Evolutionary conservation across 2,888 invertebrate species (phyloP).

Genomic region (Luperina testacea): DNA sequence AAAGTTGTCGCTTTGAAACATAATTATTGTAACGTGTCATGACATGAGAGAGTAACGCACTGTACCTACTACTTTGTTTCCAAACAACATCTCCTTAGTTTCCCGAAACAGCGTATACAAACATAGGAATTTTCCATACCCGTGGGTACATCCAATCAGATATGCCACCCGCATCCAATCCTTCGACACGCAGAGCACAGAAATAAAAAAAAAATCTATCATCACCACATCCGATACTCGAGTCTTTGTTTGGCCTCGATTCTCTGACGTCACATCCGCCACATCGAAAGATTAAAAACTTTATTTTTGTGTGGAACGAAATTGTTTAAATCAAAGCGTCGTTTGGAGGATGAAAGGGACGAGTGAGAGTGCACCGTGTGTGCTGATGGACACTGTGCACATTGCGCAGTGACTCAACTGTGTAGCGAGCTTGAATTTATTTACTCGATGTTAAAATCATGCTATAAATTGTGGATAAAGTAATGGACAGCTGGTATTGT

Average conservation of each 20-base stretch:
- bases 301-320: conserved; percentile 69
- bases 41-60: too few species aligned
- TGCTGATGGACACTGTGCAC: conserved; percentile 34
- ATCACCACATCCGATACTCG: conserved; percentile 35
- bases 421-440: neutral
- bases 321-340: conserved; percentile 70
- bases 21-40: neutral
- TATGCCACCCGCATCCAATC: conserved; percentile 46
- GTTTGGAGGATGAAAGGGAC: conserved; percentile 64
- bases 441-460: conserved; percentile 5
- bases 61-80: neutral
- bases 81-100: neutral
- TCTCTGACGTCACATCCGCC: conserved; percentile 60
- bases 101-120: neutral
- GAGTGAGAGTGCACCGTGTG: conserved; percentile 32
- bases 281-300: conserved; percentile 66
- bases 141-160: conserved; percentile 21
- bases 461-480: conserved; percentile 9
- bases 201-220: conserved; percentile 35
- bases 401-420: conserved; percentile 36
- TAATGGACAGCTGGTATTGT: conserved; percentile 7
- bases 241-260: conserved; percentile 61
- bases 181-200: conserved; percentile 24
- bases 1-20: neutral
- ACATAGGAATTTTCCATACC: neutral